Evolutionary conservation across 2,888 invertebrate species (phyloP), one percentile per base, ranked within the genome.

Genomic region (Pyrochroa serraticornis): DNA sequence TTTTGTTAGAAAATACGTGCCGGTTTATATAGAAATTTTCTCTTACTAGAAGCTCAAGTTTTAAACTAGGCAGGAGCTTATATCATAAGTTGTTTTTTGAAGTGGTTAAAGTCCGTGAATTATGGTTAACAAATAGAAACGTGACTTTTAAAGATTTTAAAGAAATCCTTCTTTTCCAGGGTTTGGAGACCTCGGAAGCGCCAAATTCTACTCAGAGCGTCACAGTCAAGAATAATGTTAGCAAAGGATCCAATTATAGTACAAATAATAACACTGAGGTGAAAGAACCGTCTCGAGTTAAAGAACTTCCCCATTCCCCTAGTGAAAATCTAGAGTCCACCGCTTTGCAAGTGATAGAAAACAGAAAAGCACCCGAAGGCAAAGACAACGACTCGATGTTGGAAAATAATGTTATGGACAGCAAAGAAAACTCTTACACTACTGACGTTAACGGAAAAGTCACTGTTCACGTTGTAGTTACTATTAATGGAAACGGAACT

Each of bases 371-470:
- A 42, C 92, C 92, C 2, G 92, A 92, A 73, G 92, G 92, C 14
- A 91, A 90, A 76, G 92, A 92, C 79, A 87, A 90, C 77, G 91
- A 91, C 71, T 84, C 85, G 12, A 82, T 84, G 73, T 80, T 85
- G 69, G 81, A 82, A 46, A 85, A 85, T 74, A 86, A 87, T 74
- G 76, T 85, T 73, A 84, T 86, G 78, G 84, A 84, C 78, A 82
- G 69, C 59, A 75, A 71, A 81, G 84, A 82, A 81, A 77, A 70
- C 62, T 75, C 75, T 39, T 87, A 88, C 81, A 85, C 87, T 68
- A 86, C 89, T 67, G 87, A 88, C 79, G 85, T 90, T 82, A 92
- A 92, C 83, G 92, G 91, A 78, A 93, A 92, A 84, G 78, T 79
- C 53, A 79, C 79, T 7, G 79, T 79, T 31, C 79, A 79, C 64